phyloP scores from a whole-genome alignment of 2,888 invertebrate species.

The Lepidocyrtoides sp. region DNA sequence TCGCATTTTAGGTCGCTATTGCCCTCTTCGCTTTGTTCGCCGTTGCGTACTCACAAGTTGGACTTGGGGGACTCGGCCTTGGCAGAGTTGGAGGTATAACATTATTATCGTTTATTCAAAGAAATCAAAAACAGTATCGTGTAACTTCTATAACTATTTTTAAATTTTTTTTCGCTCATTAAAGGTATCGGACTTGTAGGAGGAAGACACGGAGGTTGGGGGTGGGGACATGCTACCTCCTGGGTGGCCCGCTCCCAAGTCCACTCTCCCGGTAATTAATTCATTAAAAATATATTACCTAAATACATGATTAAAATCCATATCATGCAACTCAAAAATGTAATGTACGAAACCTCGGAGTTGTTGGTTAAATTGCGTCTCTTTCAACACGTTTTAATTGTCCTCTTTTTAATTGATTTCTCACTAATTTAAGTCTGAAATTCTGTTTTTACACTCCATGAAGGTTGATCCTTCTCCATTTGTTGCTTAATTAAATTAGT shows the following conservation, averaged over 20 bases:
- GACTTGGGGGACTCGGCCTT: slow-evolving; percentile 31
- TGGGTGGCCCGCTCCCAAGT: slow-evolving; percentile 45
- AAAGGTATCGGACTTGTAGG: slow-evolving; percentile 15
- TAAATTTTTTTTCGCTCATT: too few species aligned
- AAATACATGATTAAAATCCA: too few species aligned
- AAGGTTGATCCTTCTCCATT: slow-evolving; percentile 33
- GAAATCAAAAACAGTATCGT: too few species aligned
- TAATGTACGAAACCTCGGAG: background rate
- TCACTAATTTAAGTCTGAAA: slow-evolving; percentile 27
- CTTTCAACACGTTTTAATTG: background rate
- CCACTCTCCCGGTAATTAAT: slow-evolving; percentile 44
- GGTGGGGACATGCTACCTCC: slow-evolving; percentile 25
- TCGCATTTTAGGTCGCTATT: slow-evolving; percentile 37
- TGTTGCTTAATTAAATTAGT: slow-evolving; percentile 47
- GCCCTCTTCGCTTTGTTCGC: slow-evolving; percentile 66
- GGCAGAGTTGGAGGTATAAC: slow-evolving; percentile 26
- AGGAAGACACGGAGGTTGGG: background rate
- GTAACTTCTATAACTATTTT: too few species aligned
- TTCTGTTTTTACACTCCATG: slow-evolving; percentile 24
- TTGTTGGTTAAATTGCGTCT: slow-evolving; percentile 37
- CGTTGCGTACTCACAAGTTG: slow-evolving; percentile 59
- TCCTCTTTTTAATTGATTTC: slow-evolving; percentile 21
- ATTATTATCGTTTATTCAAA: too few species aligned
- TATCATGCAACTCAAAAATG: too few species aligned
- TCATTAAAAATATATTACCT: background rate